A percentile compares a stretch with the other conserved stretches of the same genome.
Evolutionary conservation across 1,140 invertebrate genomes (phyloP).

Genomic region (Drosophila sturtevanti): DNA sequence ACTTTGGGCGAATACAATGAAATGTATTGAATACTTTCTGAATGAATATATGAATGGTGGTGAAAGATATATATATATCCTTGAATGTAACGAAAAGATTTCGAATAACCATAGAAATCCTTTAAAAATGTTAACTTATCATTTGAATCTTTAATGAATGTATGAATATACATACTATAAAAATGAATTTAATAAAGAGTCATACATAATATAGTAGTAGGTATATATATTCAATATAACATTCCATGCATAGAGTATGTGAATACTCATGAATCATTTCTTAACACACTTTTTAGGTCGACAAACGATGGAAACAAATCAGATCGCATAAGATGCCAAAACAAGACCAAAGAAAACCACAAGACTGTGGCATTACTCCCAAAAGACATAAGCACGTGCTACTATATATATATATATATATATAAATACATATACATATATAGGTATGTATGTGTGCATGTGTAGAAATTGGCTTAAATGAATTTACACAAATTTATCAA

Average conservation of each 20-base stretch:
- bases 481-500: constrained; percentile 81
- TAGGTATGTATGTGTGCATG: constrained; percentile 33
- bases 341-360: constrained; percentile 47
- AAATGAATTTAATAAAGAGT: too few relatives aligned
- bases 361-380: constrained; percentile 59
- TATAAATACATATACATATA: constrained; percentile 6
- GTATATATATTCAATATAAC: too few relatives aligned
- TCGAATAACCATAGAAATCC: too few relatives aligned
- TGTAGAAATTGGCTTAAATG: constrained; percentile 77
- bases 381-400: constrained; percentile 59
- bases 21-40: too few relatives aligned
- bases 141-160: too few relatives aligned
- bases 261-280: background rate
- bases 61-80: too few relatives aligned
- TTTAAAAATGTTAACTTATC: too few relatives aligned
- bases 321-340: background rate
- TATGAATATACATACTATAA: too few relatives aligned
- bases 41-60: too few relatives aligned
- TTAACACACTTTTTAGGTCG: background rate
- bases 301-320: background rate
- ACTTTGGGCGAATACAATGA: too few relatives aligned
- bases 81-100: too few relatives aligned
- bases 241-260: background rate
- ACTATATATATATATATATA: background rate
- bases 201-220: too few relatives aligned